Conservation (phyloP, 2,888 invertebrate species). For the Scaptomyza flava region DNA sequence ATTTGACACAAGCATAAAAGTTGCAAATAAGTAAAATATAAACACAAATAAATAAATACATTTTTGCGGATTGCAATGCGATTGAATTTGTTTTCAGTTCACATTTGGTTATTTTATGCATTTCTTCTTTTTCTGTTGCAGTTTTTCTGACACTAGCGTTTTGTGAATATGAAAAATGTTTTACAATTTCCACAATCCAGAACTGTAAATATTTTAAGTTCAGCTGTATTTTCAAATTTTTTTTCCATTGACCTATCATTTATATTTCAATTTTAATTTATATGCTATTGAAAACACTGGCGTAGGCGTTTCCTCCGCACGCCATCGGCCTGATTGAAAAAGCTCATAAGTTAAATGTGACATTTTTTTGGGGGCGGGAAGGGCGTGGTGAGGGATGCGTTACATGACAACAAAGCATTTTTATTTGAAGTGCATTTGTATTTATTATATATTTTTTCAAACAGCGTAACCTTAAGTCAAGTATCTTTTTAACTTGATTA, state of each 20-base stretch:
- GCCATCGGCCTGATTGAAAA: constrained; percentile 31
- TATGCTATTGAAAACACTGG: constrained; percentile 58
- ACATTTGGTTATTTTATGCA: constrained; percentile 27
- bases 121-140: constrained; percentile 11
- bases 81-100: constrained; percentile 48
- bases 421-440: constrained; percentile 8
- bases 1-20: constrained; percentile 48
- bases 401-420: constrained; percentile 25
- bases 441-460: constrained; percentile 9
- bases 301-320: not conserved
- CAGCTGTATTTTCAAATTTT: constrained; percentile 41
- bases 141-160: constrained; percentile 20
- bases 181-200: constrained; percentile 68
- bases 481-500: constrained; percentile 17
- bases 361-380: constrained; percentile 5
- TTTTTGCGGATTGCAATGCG: constrained; percentile 59
- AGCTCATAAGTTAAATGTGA: constrained; percentile 53
- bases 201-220: constrained; percentile 73
- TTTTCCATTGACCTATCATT: constrained; percentile 48
- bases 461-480: not conserved
- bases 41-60: constrained; percentile 61
- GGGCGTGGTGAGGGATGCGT: not conserved
- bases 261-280: constrained; percentile 77
- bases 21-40: constrained; percentile 43
- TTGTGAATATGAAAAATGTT: constrained; percentile 61